Evolutionary conservation across 2,888 invertebrate species (phyloP), one percentile per base, ranked within the genome.

Genomic region (Odontothrips loti): DNA sequence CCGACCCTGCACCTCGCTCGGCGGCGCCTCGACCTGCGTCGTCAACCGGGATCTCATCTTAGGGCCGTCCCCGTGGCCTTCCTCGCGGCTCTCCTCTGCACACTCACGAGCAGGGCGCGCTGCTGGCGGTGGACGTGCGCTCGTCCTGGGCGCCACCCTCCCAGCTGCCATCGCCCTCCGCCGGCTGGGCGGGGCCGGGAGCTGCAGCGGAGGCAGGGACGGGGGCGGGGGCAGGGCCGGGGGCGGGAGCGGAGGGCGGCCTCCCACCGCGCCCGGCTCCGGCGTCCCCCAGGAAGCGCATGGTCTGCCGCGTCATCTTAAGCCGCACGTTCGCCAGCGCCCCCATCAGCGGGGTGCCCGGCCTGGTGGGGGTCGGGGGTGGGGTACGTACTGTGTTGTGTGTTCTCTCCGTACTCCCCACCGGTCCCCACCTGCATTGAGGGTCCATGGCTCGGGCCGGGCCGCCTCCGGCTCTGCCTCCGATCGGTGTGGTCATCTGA

Each of bases 291-390:
- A 75, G 68, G 68, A 75, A 75, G 27, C 68, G 68, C 68, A 75
- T 75, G 68, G 68, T 75, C 68, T 75, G 68, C 27, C 68, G 68
- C 11, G 23, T 75, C 68, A 75, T 75, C 68, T 75, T 75, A 27
- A 27, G 68, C 1, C 68, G 68, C 11, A 27, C 68, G 27, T 27
- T 27, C 23, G 68, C 68, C 68, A 75, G 68, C 68, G 68, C 68
- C 68, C 23, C 68, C 27, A 75, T 23, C 23, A 75, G 68, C 23
- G 68, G 68, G 11, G 68, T 75, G 68, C 23, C 23, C 58, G 17
- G 58, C 58, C 10, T 51, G 2, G 34, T 4, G 6, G 34, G 34
- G 34, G 34, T 43, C 3, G 34, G 34, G 34, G 34, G 34, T 2
- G 34, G 34, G 34, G 34, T n/a, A n/a, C n/a, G n/a, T n/a, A n/a